Evolutionary conservation across 1,140 invertebrate genomes (phyloP).

Genomic region (Triops longicaudatus): DNA sequence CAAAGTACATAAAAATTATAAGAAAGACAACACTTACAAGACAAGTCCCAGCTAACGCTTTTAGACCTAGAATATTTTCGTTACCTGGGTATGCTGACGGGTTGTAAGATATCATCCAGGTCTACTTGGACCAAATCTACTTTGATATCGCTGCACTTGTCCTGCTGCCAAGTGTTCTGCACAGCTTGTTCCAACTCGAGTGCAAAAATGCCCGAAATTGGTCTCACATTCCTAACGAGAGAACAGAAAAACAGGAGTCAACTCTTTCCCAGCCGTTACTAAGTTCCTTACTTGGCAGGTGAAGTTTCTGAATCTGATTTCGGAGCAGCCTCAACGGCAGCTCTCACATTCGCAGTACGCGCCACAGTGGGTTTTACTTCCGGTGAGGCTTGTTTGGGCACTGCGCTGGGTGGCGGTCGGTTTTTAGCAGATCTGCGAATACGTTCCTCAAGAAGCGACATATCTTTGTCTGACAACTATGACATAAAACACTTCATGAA

Average conservation of each 20-base stretch:
- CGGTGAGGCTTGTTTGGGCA: constrained; percentile 19
- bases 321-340: background rate
- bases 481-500: background rate
- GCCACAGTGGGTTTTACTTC: constrained; percentile 25
- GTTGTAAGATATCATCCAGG: constrained; percentile 23
- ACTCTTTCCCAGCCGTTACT: too few relatives aligned
- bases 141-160: constrained; percentile 16
- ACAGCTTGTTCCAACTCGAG: constrained; percentile 26
- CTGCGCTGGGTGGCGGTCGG: constrained; percentile 37
- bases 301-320: background rate
- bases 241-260: too few relatives aligned
- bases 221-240: constrained; percentile 5
- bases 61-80: background rate
- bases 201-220: constrained; percentile 25
- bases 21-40: too few relatives aligned
- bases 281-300: background rate
- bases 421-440: constrained; percentile 79
- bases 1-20: too few relatives aligned
- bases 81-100: constrained; percentile 20
- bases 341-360: constrained; percentile 8
- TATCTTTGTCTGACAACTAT: constrained; percentile 87
- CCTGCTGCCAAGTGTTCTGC: constrained; percentile 16
- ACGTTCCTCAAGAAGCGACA: constrained; percentile 84
- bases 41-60: too few relatives aligned
- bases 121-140: constrained; percentile 25